Conservation (phyloP, 2,888 invertebrate genomes). For the Heliconius ethilla region DNA sequence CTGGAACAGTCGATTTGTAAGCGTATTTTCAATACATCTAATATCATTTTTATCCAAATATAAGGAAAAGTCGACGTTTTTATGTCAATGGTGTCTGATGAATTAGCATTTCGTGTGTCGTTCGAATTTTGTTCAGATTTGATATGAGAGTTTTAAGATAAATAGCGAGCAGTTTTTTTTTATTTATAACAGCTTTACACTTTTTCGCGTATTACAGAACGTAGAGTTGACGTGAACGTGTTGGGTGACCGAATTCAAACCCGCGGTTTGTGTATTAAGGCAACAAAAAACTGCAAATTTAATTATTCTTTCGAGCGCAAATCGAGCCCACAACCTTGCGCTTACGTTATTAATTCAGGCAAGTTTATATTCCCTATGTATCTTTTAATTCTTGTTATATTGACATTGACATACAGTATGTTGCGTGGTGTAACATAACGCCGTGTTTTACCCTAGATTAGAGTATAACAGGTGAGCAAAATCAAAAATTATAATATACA, state of each 20-base stretch:
- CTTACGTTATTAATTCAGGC: too few species aligned
- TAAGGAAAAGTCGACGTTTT: constrained; percentile 5
- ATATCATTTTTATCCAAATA: constrained; percentile 15
- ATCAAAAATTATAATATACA: too few species aligned
- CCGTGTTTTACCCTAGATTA: too few species aligned
- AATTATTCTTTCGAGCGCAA: too few species aligned
- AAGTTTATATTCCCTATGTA: too few species aligned
- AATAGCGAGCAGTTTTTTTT: neutral
- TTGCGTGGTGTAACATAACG: too few species aligned
- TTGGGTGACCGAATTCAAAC: neutral
- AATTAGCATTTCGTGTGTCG: constrained; percentile 1
- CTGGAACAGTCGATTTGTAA: constrained; percentile 19
- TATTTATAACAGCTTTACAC: neutral
- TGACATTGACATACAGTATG: too few species aligned
- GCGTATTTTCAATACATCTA: constrained; percentile 17
- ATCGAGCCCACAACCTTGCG: too few species aligned
- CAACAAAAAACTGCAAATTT: too few species aligned
- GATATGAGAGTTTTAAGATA: neutral
- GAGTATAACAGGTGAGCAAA: too few species aligned
- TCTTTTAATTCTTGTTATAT: too few species aligned
- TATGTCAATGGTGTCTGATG: constrained; percentile 11
- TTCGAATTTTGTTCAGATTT: neutral
- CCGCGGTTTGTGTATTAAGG: neutral
- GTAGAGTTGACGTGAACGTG: neutral
- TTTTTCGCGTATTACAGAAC: neutral